A percentile compares a stretch with the other conserved stretches of the same genome.
Evolutionary conservation across 2,797 vertebrate species (phyloP).

Genomic region (Champsocephalus gunnari): DNA sequence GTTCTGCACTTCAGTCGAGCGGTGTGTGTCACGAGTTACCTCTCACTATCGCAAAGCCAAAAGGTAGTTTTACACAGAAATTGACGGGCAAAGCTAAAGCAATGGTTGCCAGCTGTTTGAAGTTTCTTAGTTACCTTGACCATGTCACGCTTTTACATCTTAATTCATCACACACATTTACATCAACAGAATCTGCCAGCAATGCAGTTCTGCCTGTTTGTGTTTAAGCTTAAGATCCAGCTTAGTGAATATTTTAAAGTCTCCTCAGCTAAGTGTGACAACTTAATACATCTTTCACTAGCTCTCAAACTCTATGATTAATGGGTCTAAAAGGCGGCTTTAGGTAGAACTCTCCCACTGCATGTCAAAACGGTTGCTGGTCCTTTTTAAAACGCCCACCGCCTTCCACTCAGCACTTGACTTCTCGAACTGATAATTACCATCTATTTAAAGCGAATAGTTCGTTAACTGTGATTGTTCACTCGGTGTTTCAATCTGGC

Average conservation of each 20-base stretch:
- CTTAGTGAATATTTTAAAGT: constrained; percentile 47
- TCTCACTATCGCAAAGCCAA: constrained; percentile 35
- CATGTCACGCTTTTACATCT: constrained; percentile 21
- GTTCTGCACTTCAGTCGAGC: constrained; percentile 32
- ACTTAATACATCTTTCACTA: constrained; percentile 38
- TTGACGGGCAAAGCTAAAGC: constrained; percentile 12
- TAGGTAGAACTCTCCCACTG: constrained; percentile 4
- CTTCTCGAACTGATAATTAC: constrained; percentile 51
- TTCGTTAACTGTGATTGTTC: constrained; percentile 33
- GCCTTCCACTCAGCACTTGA: constrained; percentile 41
- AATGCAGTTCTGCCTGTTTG: constrained; percentile 28
- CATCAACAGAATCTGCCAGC: constrained; percentile 20
- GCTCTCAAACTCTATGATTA: constrained; percentile 26
- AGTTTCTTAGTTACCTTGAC: constrained; percentile 14
- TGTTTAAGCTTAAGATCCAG: constrained; percentile 22
- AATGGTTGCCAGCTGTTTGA: constrained; percentile 33
- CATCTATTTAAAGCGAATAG: constrained; percentile 45
- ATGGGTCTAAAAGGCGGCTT: constrained; percentile 20
- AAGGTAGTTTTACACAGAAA: constrained; percentile 32
- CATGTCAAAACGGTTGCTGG: constrained; percentile 5
- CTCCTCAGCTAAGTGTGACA: constrained; percentile 17
- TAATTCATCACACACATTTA: constrained; percentile 28
- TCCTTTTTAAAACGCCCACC: constrained; percentile 35
- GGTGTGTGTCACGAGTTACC: constrained; percentile 5
- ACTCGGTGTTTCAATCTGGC: constrained; percentile 17